Evolutionary conservation across 2,113 vertebrate genomes (phyloP).

Genomic region (Tringa solitaria): DNA sequence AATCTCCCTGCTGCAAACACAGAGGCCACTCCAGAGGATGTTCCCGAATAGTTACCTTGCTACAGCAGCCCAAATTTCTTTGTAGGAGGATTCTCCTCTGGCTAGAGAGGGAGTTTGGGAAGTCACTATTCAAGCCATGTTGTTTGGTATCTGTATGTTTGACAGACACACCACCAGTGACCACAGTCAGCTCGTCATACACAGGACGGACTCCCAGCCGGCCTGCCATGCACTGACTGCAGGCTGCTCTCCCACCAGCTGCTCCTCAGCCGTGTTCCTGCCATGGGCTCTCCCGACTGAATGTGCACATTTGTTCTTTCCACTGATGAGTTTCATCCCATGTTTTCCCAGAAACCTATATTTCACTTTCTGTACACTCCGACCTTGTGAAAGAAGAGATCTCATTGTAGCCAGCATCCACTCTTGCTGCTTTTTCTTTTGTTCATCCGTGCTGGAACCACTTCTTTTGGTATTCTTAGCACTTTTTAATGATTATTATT

Average conservation of each 20-base stretch:
- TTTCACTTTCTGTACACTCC: not conserved
- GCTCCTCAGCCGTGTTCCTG: not conserved
- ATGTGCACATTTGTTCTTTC: not conserved
- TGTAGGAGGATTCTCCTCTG: not conserved
- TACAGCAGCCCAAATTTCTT: not conserved
- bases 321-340: not conserved
- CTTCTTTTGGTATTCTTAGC: not conserved
- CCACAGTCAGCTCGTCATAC: not conserved
- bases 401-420: not conserved
- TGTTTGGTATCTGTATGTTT: not conserved
- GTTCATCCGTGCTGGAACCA: not conserved
- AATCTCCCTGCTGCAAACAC: not conserved
- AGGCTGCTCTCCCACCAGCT: not conserved
- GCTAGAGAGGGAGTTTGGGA: not conserved
- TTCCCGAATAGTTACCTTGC: not conserved
- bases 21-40: not conserved
- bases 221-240: not conserved
- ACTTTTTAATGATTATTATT: not conserved
- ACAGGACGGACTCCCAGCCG: not conserved
- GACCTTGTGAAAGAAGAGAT: not conserved
- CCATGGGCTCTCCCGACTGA: fast-evolving
- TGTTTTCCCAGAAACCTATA: not conserved
- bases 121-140: not conserved
- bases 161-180: not conserved
- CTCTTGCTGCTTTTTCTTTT: not conserved